Base-by-base conservation (phyloP, 2,888 invertebrate genomes). In the Papilio demoleus region DNA sequence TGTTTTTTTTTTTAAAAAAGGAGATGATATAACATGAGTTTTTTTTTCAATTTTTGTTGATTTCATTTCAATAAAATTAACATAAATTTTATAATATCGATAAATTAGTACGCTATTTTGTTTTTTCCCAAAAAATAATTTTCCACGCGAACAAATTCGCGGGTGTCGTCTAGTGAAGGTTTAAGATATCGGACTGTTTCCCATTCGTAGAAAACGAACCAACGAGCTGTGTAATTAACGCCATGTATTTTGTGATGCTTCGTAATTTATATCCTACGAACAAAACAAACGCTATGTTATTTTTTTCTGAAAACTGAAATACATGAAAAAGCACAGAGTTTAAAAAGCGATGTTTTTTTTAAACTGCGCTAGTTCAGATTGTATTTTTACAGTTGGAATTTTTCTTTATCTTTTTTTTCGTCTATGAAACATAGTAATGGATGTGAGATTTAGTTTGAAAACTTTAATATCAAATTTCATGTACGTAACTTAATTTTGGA, bases 141-240 rank as follows among this genome's bases (percentile, higher is more conserved):
- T 2, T 22, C 22, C 12, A 4, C 12, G 11, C 4, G 12, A 22
- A 12, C 47, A 8, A 12, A 47, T 9, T 47, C 47, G 47, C 11
- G 12, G 47, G 47, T 11, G 12, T 22, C 4, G 22, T 9, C 19
- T 45, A 47, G 22, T 22, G 11, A n/a, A 14, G 53, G 53, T 56
- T 17, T n/a, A 56, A 56, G 31, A 56, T n/a, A 31, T 56, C 17
- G 6, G 9, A 31, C 38, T 38, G 59, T 59, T 40, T 61, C 40
- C n/a, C 22, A 61, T 61, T 67, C 53, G 31, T 40, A 31, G 40
- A 2, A 31, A 5, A 40, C 61, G 42, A 47, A 68, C 45, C 63
- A 63, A 47, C 68, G 36, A 68, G 58, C 68, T 63, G 63, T 58
- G 38, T 64, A 58, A 68, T 68, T 64, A 68, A 68, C 58, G 58